phyloP scores from a whole-genome alignment of 2,888 invertebrate species.

The Steinernema carpocapsae region DNA sequence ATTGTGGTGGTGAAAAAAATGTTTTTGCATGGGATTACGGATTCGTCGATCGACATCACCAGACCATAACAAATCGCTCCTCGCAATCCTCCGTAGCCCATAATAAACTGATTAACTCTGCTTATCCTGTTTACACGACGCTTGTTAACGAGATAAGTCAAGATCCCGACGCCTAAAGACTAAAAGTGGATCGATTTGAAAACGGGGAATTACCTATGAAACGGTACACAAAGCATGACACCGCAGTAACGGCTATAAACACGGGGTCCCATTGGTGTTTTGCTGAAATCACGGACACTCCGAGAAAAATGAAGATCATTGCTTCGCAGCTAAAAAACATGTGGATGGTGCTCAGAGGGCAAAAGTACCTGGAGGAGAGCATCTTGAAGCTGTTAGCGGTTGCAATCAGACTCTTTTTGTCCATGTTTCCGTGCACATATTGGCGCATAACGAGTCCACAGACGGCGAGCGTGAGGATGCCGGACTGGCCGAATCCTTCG shows the following conservation, averaged over 20 bases:
- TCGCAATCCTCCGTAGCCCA: constrained; percentile 93
- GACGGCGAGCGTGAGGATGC: constrained; percentile 96
- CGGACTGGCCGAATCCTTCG: constrained; percentile 97
- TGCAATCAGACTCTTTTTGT: constrained; percentile 56
- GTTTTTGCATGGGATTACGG: constrained; percentile 83
- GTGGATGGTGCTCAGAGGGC: background rate
- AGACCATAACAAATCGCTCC: constrained; percentile 94
- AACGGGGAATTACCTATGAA: constrained; percentile 77
- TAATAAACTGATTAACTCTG: constrained; percentile 77
- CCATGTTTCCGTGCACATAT: constrained; percentile 61
- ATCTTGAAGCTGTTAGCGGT: constrained; percentile 92
- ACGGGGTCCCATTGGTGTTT: constrained; percentile 91
- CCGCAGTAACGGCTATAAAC: constrained; percentile 87
- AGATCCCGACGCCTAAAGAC: constrained; percentile 74
- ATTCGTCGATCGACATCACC: constrained; percentile 79
- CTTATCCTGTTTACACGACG: constrained; percentile 88
- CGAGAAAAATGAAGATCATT: constrained; percentile 98
- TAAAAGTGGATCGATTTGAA: too few relatives aligned
- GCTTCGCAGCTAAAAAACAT: constrained; percentile 80
- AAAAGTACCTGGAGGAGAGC: constrained; percentile 79
- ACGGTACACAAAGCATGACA: constrained; percentile 88
- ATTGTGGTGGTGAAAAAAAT: constrained; percentile 98
- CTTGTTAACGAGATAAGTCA: constrained; percentile 87
- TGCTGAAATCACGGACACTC: constrained; percentile 91
- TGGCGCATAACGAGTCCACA: constrained; percentile 93